Conservation (phyloP, 2,113 vertebrate species). For the Stomatorhinus ivindoensis region DNA sequence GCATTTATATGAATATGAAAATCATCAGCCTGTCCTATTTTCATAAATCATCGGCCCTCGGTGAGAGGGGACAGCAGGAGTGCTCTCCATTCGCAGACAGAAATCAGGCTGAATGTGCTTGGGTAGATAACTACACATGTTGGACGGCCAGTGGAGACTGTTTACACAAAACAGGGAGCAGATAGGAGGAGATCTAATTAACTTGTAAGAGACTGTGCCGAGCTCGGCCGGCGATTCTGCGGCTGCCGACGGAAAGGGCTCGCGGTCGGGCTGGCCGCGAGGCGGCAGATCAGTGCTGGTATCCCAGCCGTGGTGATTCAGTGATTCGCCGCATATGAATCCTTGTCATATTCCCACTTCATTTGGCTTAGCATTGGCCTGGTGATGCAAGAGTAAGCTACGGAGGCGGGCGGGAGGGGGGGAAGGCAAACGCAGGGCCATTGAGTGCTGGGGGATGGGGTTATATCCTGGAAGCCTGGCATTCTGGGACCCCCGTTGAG, state of each 20-base stretch:
- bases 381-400: conserved; percentile 55
- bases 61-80: conserved; percentile 45
- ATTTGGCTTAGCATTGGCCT: conserved; percentile 47
- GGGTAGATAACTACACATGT: conserved; percentile 53
- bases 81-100: conserved; percentile 59
- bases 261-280: conserved; percentile 27
- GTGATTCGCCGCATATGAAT: conserved; percentile 46
- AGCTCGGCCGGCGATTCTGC: conserved; percentile 18
- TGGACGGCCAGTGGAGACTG: conserved; percentile 50
- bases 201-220: conserved; percentile 21
- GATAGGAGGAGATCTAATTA: conserved; percentile 26
- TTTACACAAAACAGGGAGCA: conserved; percentile 49
- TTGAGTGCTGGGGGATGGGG: conserved; percentile 51
- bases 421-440: conserved; percentile 16
- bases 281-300: conserved; percentile 63
- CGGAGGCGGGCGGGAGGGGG: conserved; percentile 25
- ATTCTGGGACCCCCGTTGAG: conserved; percentile 53
- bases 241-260: conserved; percentile 34
- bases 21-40: conserved; percentile 42
- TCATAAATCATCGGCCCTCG: conserved; percentile 48
- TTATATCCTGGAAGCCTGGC: conserved; percentile 50
- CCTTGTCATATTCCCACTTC: conserved; percentile 53
- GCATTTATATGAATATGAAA: conserved; percentile 56
- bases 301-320: conserved; percentile 62
- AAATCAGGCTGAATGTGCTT: conserved; percentile 55